A percentile compares a stretch with the other conserved stretches of the same genome.
Evolutionary conservation across 2,113 vertebrate genomes (phyloP).

Genomic region (Pituophis catenifer): DNA sequence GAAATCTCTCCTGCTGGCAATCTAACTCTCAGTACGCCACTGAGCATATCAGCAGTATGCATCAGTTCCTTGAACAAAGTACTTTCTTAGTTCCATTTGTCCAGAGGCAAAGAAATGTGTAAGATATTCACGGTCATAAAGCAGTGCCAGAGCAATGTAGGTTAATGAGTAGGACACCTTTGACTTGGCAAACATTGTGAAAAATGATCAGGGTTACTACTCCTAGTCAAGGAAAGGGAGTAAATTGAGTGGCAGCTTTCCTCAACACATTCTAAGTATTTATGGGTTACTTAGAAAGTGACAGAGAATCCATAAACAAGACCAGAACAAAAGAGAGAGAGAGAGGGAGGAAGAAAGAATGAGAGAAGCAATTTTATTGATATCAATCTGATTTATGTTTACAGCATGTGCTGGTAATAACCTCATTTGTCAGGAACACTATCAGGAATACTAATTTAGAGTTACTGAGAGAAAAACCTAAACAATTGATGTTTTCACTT

Average conservation of each 20-base stretch:
- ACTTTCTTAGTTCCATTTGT: conserved; percentile 61
- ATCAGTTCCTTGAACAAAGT: conserved; percentile 40
- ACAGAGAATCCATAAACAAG: conserved; percentile 71
- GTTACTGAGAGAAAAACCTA: conserved; percentile 55
- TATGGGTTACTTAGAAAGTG: conserved; percentile 65
- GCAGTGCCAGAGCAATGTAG: conserved; percentile 56
- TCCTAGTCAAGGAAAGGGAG: conserved; percentile 71
- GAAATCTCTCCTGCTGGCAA: neutral
- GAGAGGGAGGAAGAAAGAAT: conserved; percentile 18
- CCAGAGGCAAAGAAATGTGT: conserved; percentile 59
- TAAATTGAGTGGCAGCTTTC: conserved; percentile 73
- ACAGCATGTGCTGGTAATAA: conserved; percentile 74
- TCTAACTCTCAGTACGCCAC: neutral
- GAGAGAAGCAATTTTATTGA: conserved; percentile 75
- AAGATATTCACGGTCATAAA: conserved; percentile 62
- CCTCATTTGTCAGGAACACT: conserved; percentile 70
- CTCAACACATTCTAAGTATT: conserved; percentile 67
- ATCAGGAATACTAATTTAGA: conserved; percentile 72
- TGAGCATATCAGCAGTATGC: conserved; percentile 55
- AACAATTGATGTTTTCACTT: conserved; percentile 50
- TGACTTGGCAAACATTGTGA: conserved; percentile 73
- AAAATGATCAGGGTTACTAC: conserved; percentile 68
- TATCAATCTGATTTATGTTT: conserved; percentile 77
- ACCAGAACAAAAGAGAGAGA: conserved; percentile 56
- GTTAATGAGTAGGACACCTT: conserved; percentile 74